Evolutionary conservation across 2,797 vertebrate species (phyloP).

Genomic region (Stomatorhinus walkeri): DNA sequence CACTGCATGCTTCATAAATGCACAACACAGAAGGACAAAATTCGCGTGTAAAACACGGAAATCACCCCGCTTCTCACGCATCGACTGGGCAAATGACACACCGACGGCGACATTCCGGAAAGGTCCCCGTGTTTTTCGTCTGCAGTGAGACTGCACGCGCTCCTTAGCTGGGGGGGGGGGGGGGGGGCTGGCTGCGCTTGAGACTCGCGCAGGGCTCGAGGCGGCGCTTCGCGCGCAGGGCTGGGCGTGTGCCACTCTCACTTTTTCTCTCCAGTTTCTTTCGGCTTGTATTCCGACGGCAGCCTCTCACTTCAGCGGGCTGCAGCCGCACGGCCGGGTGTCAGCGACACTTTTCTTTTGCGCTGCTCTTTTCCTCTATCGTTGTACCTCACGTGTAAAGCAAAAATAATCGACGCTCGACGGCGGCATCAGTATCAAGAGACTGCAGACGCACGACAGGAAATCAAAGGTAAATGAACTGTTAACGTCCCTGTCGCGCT

Average conservation of each 20-base stretch:
- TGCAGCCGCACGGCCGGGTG: background rate
- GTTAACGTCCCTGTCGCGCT: background rate
- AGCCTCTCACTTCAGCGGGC: background rate
- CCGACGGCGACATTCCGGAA: background rate
- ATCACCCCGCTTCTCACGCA: background rate
- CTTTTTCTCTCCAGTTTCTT: background rate
- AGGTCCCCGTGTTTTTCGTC: background rate
- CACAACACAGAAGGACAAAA: background rate
- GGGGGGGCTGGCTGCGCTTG: background rate
- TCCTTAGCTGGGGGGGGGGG: background rate
- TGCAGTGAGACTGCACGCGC: background rate
- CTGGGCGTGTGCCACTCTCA: conserved; percentile 13
- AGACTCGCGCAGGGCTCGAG: background rate
- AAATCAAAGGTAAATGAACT: background rate
- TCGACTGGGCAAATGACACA: background rate
- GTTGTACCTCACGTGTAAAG: background rate
- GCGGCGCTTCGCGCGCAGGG: background rate
- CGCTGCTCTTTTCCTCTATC: background rate
- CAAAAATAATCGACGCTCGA: background rate
- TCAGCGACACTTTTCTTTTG: background rate
- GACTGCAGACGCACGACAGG: background rate
- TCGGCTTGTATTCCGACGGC: background rate
- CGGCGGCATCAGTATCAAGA: background rate
- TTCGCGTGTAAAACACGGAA: background rate
- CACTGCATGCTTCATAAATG: background rate